These are phyloP conservation scores for Carduelis carduelis DNA, from an alignment of 2,797 vertebrate species.

Conservation along the genomic window DNA sequence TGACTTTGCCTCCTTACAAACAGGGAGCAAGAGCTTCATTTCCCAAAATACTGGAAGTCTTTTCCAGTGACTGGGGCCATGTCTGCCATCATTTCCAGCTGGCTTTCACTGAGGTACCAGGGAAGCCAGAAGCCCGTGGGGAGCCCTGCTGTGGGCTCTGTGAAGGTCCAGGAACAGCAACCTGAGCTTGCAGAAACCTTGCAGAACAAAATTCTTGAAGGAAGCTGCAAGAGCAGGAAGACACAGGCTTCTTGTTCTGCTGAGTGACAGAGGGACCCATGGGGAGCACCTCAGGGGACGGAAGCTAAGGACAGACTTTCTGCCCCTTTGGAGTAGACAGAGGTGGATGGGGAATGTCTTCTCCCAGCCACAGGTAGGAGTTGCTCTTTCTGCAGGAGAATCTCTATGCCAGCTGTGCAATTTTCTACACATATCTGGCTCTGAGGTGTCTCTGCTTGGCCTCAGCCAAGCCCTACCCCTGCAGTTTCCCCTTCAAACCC, in stretches of 20 bases:
- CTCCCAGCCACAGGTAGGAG: neutral
- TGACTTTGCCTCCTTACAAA: neutral
- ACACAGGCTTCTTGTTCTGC: neutral
- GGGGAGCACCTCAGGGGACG: neutral
- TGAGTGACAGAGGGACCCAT: neutral
- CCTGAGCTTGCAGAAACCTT: neutral
- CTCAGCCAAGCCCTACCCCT: neutral
- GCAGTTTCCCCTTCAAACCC: neutral
- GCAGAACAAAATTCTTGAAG: neutral
- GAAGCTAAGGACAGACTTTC: neutral
- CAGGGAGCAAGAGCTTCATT: neutral
- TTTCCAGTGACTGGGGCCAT: neutral
- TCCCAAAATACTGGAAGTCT: neutral
- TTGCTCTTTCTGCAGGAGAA: neutral
- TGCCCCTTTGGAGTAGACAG: neutral
- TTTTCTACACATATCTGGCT: neutral
- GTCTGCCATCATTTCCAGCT: neutral
- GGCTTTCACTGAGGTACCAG: neutral
- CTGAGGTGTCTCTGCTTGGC: neutral
- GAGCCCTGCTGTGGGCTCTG: accelerated
- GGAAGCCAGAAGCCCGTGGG: neutral
- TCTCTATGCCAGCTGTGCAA: neutral
- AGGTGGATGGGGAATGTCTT: neutral
- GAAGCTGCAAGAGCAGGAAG: neutral
- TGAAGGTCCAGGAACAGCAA: neutral